Conservation (phyloP, 2,888 invertebrate genomes). For the Melipona bicolor region DNA sequence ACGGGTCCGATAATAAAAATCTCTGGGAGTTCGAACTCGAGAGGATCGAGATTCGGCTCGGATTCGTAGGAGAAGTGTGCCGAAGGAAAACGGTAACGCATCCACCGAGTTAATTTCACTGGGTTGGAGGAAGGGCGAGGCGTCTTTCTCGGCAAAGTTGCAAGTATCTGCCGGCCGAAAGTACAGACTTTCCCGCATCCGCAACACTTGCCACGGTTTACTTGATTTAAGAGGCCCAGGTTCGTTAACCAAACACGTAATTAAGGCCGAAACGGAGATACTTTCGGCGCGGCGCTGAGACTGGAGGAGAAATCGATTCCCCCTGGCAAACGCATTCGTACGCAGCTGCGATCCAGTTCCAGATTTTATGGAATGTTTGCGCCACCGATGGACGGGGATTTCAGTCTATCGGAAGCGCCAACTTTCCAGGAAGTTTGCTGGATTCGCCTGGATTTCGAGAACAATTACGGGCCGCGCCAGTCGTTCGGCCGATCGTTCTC, state of each 20-base stretch:
- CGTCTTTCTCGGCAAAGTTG: conserved; percentile 22
- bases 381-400: too few relatives aligned
- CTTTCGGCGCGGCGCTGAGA: conserved; percentile 10
- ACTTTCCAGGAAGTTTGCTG: background rate
- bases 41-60: background rate
- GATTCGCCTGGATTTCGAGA: background rate
- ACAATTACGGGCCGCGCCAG: conserved; percentile 9
- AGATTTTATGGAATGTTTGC: conserved; percentile 37
- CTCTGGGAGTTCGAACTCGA: background rate
- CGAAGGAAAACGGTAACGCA: conserved; percentile 7
- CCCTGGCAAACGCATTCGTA: conserved; percentile 10
- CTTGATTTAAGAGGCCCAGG: conserved; percentile 45
- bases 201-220: conserved; percentile 42
- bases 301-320: conserved; percentile 37
- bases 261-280: conserved; percentile 46
- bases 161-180: conserved; percentile 35
- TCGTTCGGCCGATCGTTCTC: too few relatives aligned
- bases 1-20: conserved; percentile 37
- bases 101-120: conserved; percentile 42
- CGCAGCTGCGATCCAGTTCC: conserved; percentile 44
- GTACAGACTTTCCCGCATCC: conserved; percentile 23
- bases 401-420: background rate
- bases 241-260: conserved; percentile 62
- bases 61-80: background rate
- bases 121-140: background rate